Evolutionary conservation across 2,888 invertebrate genomes (phyloP).

Genomic region (Ctenicera cuprea): DNA sequence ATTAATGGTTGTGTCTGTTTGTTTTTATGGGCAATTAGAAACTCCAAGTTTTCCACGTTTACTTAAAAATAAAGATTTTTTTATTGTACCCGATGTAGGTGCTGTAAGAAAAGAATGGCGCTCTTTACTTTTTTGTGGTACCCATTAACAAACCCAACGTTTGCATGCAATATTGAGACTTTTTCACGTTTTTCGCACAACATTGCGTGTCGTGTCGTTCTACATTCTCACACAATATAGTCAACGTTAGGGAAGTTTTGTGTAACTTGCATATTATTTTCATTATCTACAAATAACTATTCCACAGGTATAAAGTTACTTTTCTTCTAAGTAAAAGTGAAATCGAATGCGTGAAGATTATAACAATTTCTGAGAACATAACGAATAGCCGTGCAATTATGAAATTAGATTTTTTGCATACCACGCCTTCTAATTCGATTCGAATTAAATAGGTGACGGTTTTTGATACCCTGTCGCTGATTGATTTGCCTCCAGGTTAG

Average conservation of each 20-base stretch:
- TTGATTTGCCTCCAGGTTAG: too few species aligned
- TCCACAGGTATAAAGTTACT: conserved; percentile 14
- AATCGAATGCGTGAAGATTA: conserved; percentile 9
- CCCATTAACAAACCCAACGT: background rate
- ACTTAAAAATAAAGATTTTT: too few species aligned
- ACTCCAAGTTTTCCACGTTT: too few species aligned
- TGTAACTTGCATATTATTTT: conserved; percentile 20
- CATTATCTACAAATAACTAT: conserved; percentile 13
- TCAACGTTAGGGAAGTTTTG: conserved; percentile 4
- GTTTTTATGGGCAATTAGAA: too few species aligned
- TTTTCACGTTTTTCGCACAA: conserved; percentile 1
- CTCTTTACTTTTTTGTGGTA: background rate
- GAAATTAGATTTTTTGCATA: background rate
- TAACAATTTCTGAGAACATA: conserved; percentile 17
- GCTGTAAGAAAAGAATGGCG: too few species aligned
- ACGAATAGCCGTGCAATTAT: background rate
- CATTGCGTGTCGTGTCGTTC: conserved; percentile 19
- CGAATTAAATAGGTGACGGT: too few species aligned
- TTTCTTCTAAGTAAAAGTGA: conserved; percentile 24
- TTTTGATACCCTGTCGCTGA: too few species aligned
- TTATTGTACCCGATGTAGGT: too few species aligned
- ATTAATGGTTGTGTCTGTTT: too few species aligned
- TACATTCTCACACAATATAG: conserved; percentile 18
- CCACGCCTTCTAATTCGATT: too few species aligned
- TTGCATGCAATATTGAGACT: background rate